Evolutionary conservation across 2,888 invertebrate genomes (phyloP).

Genomic region (Isoperla grammatica): DNA sequence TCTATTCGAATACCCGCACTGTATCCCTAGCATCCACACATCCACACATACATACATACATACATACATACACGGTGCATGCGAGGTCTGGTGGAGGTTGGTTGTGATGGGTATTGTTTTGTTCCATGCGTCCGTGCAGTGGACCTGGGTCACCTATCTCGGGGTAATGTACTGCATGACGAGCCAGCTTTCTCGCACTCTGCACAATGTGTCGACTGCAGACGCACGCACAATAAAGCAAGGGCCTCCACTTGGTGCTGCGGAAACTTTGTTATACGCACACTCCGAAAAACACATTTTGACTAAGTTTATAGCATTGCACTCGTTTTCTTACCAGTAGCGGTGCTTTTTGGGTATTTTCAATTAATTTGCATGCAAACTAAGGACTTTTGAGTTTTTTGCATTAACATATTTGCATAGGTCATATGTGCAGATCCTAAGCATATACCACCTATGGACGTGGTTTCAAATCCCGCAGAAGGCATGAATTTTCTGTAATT

Average conservation of each 20-base stretch:
- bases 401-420: constrained; percentile 23
- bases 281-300: constrained; percentile 68
- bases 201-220: constrained; percentile 35
- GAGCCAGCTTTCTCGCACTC: constrained; percentile 39
- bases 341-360: constrained; percentile 31
- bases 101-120: constrained; percentile 39
- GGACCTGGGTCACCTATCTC: constrained; percentile 59
- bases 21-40: too few species aligned
- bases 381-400: constrained; percentile 20
- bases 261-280: constrained; percentile 68
- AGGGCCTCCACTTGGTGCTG: constrained; percentile 71
- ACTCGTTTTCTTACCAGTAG: constrained; percentile 21
- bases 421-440: too few species aligned
- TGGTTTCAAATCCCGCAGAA: too few species aligned
- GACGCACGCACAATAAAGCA: constrained; percentile 44
- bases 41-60: too few species aligned
- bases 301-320: constrained; percentile 47
- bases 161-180: constrained; percentile 67
- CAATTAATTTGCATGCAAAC: constrained; percentile 32
- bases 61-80: too few species aligned
- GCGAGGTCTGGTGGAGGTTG: background rate
- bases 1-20: too few species aligned
- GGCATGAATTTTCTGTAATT: too few species aligned
- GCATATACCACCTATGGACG: too few species aligned
- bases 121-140: constrained; percentile 59